A percentile compares a stretch with the other conserved stretches of the same genome.
phyloP scores from a whole-genome alignment of 2,888 invertebrate species.

The Hartigia nigra region DNA sequence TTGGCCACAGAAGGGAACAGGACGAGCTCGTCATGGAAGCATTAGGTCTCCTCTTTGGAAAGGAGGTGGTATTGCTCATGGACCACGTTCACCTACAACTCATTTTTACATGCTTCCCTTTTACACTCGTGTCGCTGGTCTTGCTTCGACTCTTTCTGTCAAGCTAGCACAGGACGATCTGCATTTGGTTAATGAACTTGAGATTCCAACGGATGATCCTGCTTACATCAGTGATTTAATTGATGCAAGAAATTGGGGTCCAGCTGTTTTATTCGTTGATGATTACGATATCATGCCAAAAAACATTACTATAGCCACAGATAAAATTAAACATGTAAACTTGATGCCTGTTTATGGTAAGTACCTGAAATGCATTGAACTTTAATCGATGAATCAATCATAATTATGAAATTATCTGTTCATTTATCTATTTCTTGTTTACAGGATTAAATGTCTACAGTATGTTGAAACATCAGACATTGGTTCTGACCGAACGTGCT shows the following conservation, averaged over 20 bases:
- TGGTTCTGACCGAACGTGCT: slow-evolving; percentile 87
- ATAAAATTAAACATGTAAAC: slow-evolving; percentile 84
- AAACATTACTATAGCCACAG: slow-evolving; percentile 87
- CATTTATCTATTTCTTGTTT: slow-evolving; percentile 26
- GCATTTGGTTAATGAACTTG: slow-evolving; percentile 87
- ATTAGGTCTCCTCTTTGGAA: slow-evolving; percentile 89
- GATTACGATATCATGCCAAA: slow-evolving; percentile 90
- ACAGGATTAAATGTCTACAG: slow-evolving; percentile 90
- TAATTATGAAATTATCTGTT: background rate
- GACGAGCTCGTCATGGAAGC: slow-evolving; percentile 91
- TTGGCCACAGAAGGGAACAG: slow-evolving; percentile 96
- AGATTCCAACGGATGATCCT: slow-evolving; percentile 85
- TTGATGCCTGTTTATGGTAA: slow-evolving; percentile 93
- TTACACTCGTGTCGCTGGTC: slow-evolving; percentile 79
- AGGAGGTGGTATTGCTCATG: slow-evolving; percentile 88
- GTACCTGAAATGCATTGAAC: slow-evolving; percentile 12
- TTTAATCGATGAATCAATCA: background rate
- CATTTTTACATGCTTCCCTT: slow-evolving; percentile 95
- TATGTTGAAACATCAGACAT: slow-evolving; percentile 95
- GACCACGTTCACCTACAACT: slow-evolving; percentile 90
- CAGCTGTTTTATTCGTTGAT: slow-evolving; percentile 93
- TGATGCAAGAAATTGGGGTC: slow-evolving; percentile 92
- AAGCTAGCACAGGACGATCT: slow-evolving; percentile 97
- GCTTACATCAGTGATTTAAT: slow-evolving; percentile 83
- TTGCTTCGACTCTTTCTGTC: slow-evolving; percentile 85